phyloP scores from a whole-genome alignment of 2,888 invertebrate species.

The Metalampra italica region DNA sequence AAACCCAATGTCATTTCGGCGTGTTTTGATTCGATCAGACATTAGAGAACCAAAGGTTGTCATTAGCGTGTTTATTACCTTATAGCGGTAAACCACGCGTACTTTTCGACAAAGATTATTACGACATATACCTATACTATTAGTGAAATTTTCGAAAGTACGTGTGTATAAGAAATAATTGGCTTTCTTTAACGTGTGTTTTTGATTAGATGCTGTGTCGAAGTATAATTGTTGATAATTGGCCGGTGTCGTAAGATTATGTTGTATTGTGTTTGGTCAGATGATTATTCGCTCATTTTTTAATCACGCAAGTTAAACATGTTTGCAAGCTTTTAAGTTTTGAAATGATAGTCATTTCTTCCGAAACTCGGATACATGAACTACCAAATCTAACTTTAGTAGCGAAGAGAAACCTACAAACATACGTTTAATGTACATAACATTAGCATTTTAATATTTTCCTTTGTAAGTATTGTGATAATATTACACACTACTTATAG shows the following conservation, averaged over 20 bases:
- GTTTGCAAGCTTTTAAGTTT: too few relatives aligned
- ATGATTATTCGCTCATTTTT: background rate
- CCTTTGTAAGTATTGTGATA: too few relatives aligned
- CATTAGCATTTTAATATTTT: too few relatives aligned
- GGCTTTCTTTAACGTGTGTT: constrained; percentile 20
- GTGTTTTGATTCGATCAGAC: constrained; percentile 7
- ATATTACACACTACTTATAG: too few relatives aligned
- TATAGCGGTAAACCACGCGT: constrained; percentile 12
- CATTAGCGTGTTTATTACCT: constrained; percentile 14
- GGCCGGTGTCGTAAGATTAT: constrained; percentile 5
- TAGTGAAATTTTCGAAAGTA: constrained; percentile 43
- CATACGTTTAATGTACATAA: too few relatives aligned
- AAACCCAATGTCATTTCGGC: constrained; percentile 6
- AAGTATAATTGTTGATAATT: constrained; percentile 18
- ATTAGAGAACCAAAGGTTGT: constrained; percentile 1
- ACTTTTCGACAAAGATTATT: constrained; percentile 19
- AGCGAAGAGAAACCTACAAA: too few relatives aligned
- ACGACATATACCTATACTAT: constrained; percentile 24
- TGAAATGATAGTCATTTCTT: too few relatives aligned
- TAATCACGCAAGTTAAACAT: too few relatives aligned
- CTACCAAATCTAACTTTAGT: too few relatives aligned
- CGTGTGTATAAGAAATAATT: constrained; percentile 20
- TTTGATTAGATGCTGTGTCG: constrained; percentile 12
- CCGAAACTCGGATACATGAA: too few relatives aligned
- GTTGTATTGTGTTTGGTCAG: background rate